A percentile compares a stretch with the other conserved stretches of the same genome.
phyloP scores from a whole-genome alignment of 1,140 invertebrate genomes.

The Aphelenchoides avenae region DNA sequence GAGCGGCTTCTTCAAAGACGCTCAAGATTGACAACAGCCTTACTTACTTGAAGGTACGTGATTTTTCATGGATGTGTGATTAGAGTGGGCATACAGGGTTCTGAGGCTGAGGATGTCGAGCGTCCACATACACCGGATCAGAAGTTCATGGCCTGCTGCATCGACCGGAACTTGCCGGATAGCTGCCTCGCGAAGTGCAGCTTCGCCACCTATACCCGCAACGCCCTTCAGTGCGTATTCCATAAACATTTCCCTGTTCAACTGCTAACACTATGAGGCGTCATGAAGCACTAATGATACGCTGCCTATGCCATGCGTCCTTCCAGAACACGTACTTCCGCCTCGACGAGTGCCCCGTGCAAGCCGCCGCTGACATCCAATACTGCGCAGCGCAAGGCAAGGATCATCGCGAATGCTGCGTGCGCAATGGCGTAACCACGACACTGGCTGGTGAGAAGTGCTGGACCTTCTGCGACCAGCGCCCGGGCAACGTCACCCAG shows the following conservation, averaged over 20 bases:
- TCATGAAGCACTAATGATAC: too few species aligned
- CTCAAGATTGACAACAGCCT: slow-evolving; percentile 26
- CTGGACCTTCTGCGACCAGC: slow-evolving; percentile 54
- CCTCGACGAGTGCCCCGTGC: slow-evolving; percentile 50
- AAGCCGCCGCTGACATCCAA: slow-evolving; percentile 53
- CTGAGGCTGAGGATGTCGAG: slow-evolving; percentile 11
- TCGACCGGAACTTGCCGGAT: slow-evolving; percentile 48
- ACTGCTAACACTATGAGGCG: slow-evolving; percentile 1
- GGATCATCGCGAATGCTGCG: slow-evolving; percentile 35
- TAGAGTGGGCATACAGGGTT: background rate
- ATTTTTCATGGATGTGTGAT: background rate
- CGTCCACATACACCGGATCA: slow-evolving; percentile 42
- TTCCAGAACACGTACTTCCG: slow-evolving; percentile 54
- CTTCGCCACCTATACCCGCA: slow-evolving; percentile 41
- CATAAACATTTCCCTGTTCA: slow-evolving; percentile 2
- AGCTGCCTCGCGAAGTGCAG: slow-evolving; percentile 49
- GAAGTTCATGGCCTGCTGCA: slow-evolving; percentile 50
- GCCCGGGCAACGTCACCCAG: slow-evolving; percentile 38
- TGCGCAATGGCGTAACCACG: slow-evolving; percentile 38
- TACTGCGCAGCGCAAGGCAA: slow-evolving; percentile 54
- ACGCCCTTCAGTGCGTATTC: slow-evolving; percentile 38
- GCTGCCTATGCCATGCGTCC: background rate
- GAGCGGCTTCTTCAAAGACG: slow-evolving; percentile 44
- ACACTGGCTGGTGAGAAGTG: slow-evolving; percentile 52
- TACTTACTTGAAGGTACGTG: background rate